Conservation (phyloP, 53 echinoderm and acorn worm genomes). For the Antedon mediterranea region DNA sequence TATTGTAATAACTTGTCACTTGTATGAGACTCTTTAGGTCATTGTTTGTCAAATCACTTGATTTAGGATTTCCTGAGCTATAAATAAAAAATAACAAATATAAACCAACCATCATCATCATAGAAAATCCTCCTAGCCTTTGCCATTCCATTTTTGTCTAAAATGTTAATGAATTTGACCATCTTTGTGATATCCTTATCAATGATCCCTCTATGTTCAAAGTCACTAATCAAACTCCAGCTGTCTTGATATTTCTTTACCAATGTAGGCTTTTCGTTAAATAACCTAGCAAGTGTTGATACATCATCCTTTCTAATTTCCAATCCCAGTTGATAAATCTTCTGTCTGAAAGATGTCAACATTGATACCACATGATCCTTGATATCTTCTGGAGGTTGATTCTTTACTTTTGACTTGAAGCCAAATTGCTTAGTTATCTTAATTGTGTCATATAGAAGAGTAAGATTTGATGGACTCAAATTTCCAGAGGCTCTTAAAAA, state of each 20-base stretch:
- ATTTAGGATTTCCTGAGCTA: no score
- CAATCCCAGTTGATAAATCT: not conserved
- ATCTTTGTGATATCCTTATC: not conserved
- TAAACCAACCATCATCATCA: no score
- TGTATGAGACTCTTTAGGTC: no score
- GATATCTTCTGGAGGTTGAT: not conserved
- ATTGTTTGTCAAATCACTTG: no score
- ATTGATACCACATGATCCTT: not conserved
- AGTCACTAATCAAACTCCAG: not conserved
- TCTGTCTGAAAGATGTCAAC: not conserved
- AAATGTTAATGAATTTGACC: not conserved
- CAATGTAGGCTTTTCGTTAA: not conserved
- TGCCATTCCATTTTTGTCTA: not conserved
- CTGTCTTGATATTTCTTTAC: not conserved
- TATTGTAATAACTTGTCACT: no score
- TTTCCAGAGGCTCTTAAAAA: not conserved
- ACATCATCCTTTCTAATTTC: not conserved
- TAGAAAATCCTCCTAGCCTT: not conserved
- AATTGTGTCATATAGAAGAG: not conserved
- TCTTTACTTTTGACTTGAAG: not conserved
- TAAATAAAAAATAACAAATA: no score
- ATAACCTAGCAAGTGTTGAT: not conserved
- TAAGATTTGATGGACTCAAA: not conserved
- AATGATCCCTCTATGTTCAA: not conserved
- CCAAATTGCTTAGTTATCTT: not conserved